Base-by-base conservation (phyloP, 2,888 invertebrate genomes). In the Spisula solida region DNA sequence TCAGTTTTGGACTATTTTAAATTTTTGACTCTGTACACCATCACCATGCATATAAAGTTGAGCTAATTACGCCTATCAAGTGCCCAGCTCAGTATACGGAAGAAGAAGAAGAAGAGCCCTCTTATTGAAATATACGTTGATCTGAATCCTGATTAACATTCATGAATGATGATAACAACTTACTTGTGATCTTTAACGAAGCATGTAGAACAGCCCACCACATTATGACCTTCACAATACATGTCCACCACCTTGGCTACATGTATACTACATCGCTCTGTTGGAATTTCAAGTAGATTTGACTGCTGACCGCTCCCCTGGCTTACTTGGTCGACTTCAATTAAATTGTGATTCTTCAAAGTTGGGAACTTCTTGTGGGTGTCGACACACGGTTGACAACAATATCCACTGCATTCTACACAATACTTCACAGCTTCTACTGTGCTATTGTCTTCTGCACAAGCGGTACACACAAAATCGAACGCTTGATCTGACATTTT, bases 191-290 rank as follows among this genome's bases (percentile, higher is more conserved):
- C n/a, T 2, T 18, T 60, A 20, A 60, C 25, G 55, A 60, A 60
- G 25, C 60, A 60, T 6, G 60, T 20, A 60, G 6, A n/a, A 60
- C 60, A 60, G 6, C 60, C 60, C 8, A 60, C 60, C 8, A 60
- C 60, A 60, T 60, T 20, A 25, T n/a, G n/a, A 60, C 25, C 20
- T 60, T 60, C 60, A 60, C 60, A 60, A 60, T 60, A 60, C 60
- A 60, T 60, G 25, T 60, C 60, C 25, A 60, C 2, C 1, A 66
- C 60, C n/a, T 66, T 66, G 60, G n/a, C 25, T 66, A n/a, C n/a
- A 66, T 66, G 60, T 25, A 66, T 66, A 25, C 60, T 66, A 25
- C 60, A 66, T 66, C 25, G 60, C n/a, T 66, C 25, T 10, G 60
- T 66, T n/a, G 60, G 60, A 66, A 66, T n/a, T 10, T 66, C 60